These are phyloP conservation scores for Plecotus auritus DNA, from an alignment of 2,113 vertebrate genomes.

Conservation along the genomic window DNA sequence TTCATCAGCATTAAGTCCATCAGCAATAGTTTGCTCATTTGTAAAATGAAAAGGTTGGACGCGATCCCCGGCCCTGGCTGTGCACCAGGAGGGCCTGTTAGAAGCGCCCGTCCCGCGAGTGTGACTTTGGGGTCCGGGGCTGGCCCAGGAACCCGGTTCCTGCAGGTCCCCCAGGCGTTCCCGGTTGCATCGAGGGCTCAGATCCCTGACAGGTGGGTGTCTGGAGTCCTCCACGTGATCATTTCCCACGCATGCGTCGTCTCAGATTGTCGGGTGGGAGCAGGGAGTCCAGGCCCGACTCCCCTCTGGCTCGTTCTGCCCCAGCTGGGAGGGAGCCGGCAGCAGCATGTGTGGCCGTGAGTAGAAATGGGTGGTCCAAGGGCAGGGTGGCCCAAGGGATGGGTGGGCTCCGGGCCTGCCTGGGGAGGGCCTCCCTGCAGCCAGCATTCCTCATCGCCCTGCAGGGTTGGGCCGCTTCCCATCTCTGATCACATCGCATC, in stretches of 20 bases:
- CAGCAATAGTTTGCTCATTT: not conserved
- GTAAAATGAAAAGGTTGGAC: not conserved
- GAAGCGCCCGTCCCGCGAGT: not conserved
- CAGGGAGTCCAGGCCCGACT: not conserved
- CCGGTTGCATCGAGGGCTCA: not conserved
- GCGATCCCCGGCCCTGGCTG: not conserved
- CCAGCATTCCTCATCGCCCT: not conserved
- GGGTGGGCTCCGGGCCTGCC: not conserved
- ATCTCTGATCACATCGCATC: not conserved
- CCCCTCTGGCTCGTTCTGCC: not conserved
- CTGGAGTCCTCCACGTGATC: not conserved
- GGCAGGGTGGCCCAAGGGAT: not conserved
- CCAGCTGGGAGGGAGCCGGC: not conserved
- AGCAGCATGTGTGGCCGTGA: not conserved
- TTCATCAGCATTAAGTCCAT: not conserved
- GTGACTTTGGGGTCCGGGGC: not conserved
- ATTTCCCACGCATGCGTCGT: accelerated
- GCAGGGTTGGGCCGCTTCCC: not conserved
- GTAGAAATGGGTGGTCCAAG: not conserved
- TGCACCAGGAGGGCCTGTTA: not conserved
- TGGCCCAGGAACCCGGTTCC: not conserved
- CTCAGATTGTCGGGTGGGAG: not conserved
- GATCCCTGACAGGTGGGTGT: too few species aligned
- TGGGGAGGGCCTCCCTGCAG: not conserved
- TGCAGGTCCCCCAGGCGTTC: accelerated